Evolutionary conservation across 2,888 invertebrate genomes (phyloP), one percentile per base, ranked within the genome.

Genomic region (Athetis lepigone): DNA sequence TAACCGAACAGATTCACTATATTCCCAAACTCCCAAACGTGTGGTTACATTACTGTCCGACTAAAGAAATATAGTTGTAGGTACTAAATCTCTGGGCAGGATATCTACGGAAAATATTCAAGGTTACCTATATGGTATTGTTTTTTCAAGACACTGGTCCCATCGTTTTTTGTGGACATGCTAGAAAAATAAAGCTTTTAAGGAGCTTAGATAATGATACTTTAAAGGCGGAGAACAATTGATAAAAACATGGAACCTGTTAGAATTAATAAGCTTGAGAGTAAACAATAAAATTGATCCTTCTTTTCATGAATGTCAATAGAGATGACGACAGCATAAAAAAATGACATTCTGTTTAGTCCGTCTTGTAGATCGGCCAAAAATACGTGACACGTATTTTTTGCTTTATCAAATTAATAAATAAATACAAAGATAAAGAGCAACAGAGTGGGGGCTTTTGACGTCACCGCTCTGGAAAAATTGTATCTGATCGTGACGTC

Each of bases 101-200:
- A 81, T 64, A 80, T 76, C 72, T 70, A 69, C 66, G 65, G 45
- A 63, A 69, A 64, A 69, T 72, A 71, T 66, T 79, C 77, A 79
- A 81, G 83, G 81, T 65, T 64, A 75, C 37, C 52, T 55, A 13
- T 61, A 40, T 54, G 47, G 51, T 59, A 47, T 65, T 67, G 43
- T 66, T 70, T 73, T 70, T 65, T 65, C 55, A 36, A 21, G 29
- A 37, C 13, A 19, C 18, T 62, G n/a, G 49, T 40, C 36, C 55
- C 36, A 46, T 46, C 33, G 45, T 42, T 74, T 54, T 69, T 67
- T 58, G 45, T 50, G 13, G 7, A n/a, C 16, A 37, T 4, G 7
- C 23, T 68, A 8, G 29, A 19, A 23, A n/a, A 59, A 37, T 19
- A 63, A 64, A 37, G 43, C 19, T 13, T 52, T 62, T 27, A 43